Base-by-base conservation (phyloP, 2,888 invertebrate genomes). In the Gibbula magus region DNA sequence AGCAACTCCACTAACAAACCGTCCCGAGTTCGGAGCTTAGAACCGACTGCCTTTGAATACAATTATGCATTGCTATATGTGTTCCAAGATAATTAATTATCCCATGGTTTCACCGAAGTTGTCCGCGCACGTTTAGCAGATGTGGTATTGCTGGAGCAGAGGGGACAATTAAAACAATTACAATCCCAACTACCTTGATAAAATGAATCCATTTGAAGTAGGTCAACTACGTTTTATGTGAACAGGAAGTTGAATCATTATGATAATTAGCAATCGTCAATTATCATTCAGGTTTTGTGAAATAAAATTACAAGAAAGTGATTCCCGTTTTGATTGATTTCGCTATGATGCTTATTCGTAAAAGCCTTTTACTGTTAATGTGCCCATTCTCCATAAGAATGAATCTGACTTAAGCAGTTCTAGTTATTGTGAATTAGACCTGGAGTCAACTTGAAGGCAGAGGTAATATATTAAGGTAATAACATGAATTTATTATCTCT, bases 111-210 rank as follows among this genome's bases (percentile, higher is more conserved):
- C 56, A 56, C 39, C 35, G 70, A 70, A 39, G 39, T 70, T 35
- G 3, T 29, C 20, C 16, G 67, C 0, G 13, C 25, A 29, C n/a
- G 29, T 13, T 67, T 35, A 35, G 35, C 70, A 70, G 39, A 70
- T 70, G 70, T 35, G 39, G 70, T 70, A 10, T 16, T 18, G 70
- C 35, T 16, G 16, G 18, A 20, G 18, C 39, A 70, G 29, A 10
- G 39, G 8, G 35, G 70, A 70, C 70, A 70, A 70, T 70, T 70
- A 70, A 61, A 39, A 70, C 70, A 70, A 70, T 70, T 70, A 70
- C 35, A 56, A 56, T 56, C 56, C 18, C 13, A 25, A 29, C 61
- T 61, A 61, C 61, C 61, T 61, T 25, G 61, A 22, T 61, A 29
- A 29, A 29, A 61, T 20, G 35, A 39, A 70, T 35, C 18, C 35